Evolutionary conservation across 2,888 invertebrate species (phyloP).

Genomic region (Eristalis tenax): DNA sequence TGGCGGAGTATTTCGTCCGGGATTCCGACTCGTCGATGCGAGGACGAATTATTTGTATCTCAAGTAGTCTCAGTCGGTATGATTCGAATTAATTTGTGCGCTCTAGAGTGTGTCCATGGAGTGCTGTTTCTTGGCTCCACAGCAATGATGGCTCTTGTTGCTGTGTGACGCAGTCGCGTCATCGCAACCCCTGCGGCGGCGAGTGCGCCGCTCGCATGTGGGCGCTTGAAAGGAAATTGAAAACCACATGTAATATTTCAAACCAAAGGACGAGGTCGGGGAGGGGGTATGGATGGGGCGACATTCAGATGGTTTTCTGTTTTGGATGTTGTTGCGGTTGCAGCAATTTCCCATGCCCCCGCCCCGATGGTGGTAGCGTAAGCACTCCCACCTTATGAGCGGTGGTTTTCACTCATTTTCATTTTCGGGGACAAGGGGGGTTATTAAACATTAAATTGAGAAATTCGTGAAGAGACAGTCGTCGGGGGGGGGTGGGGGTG

Average conservation of each 20-base stretch:
- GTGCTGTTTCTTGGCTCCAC: constrained; percentile 17
- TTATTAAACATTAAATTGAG: constrained; percentile 22
- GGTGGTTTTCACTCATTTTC: constrained; percentile 40
- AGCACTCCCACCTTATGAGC: constrained; percentile 14
- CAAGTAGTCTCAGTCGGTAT: constrained; percentile 5
- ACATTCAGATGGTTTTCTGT: background rate
- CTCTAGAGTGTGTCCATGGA: background rate
- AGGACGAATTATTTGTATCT: constrained; percentile 28
- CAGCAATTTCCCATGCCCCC: constrained; percentile 35
- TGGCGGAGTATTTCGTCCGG: constrained; percentile 31
- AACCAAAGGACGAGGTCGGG: background rate
- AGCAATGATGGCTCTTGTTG: constrained; percentile 47
- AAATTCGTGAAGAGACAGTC: constrained; percentile 1
- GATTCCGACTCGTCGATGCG: background rate
- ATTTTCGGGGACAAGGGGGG: constrained; percentile 9
- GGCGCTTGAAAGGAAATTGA: constrained; percentile 58
- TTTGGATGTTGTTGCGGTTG: constrained; percentile 61
- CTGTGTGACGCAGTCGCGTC: constrained; percentile 32
- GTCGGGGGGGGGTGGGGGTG: background rate
- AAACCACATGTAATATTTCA: constrained; percentile 68
- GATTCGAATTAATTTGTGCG: constrained; percentile 52
- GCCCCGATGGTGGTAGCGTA: background rate
- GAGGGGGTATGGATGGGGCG: no score
- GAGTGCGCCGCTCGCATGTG: background rate
- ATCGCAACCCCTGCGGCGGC: background rate